Percentiles rank a stretch among this genome's conserved stretches.
Evolutionary conservation across 2,888 invertebrate species (phyloP).

Genomic region (Ramazzottius varieornatus): DNA sequence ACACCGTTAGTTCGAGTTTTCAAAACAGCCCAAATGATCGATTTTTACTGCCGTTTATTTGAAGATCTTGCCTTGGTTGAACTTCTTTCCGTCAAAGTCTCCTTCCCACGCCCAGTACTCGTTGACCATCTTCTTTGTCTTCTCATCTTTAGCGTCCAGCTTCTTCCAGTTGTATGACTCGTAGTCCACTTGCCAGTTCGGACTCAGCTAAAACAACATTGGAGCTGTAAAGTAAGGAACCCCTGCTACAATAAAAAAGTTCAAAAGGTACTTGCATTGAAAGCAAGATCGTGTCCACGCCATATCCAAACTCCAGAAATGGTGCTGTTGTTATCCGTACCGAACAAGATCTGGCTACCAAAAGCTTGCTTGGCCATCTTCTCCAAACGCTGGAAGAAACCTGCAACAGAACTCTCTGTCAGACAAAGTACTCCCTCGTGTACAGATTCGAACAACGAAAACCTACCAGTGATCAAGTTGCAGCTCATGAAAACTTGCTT

Average conservation of each 20-base stretch:
- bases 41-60: slow-evolving; percentile 49
- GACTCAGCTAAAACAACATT: slow-evolving; percentile 34
- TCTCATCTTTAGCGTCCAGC: slow-evolving; percentile 46
- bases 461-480: slow-evolving; percentile 64
- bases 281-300: slow-evolving; percentile 80
- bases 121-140: slow-evolving; percentile 57
- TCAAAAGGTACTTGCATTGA: slow-evolving; percentile 30
- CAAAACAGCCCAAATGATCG: too few species aligned
- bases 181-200: slow-evolving; percentile 89
- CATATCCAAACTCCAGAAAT: slow-evolving; percentile 96
- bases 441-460: neutral
- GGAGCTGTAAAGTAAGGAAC: slow-evolving; percentile 8
- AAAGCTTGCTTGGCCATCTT: slow-evolving; percentile 92
- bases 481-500: slow-evolving; percentile 87
- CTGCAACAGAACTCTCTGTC: slow-evolving; percentile 28
- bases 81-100: slow-evolving; percentile 61
- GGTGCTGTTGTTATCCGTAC: slow-evolving; percentile 60
- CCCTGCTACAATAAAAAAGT: slow-evolving; percentile 7
- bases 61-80: slow-evolving; percentile 98
- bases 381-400: slow-evolving; percentile 92
- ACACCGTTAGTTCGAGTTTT: too few species aligned
- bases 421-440: neutral
- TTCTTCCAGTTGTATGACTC: slow-evolving; percentile 87
- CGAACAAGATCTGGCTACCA: slow-evolving; percentile 74
- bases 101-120: slow-evolving; percentile 78